phyloP scores from a whole-genome alignment of 2,113 vertebrate species.

The Eulacestoma nigropectus region DNA sequence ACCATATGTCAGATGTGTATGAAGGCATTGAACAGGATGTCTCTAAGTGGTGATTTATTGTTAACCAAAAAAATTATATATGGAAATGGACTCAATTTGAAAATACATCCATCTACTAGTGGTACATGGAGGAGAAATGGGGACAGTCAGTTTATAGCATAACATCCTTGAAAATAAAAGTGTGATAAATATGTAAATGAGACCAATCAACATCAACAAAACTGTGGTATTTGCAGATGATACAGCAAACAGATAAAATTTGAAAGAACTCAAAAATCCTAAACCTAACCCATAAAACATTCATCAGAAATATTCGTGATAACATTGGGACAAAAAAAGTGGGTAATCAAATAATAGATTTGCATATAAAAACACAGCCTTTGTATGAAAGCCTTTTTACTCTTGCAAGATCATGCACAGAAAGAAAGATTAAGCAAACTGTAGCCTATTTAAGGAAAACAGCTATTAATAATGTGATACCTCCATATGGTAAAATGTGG shows the following conservation, averaged over 20 bases:
- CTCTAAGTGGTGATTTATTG: slow-evolving; percentile 61
- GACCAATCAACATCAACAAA: slow-evolving; percentile 69
- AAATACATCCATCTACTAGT: slow-evolving; percentile 50
- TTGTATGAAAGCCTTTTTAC: slow-evolving; percentile 39
- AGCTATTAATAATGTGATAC: slow-evolving; percentile 50
- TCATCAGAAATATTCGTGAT: slow-evolving; percentile 72
- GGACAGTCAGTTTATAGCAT: slow-evolving; percentile 42
- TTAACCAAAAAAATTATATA: slow-evolving; percentile 48
- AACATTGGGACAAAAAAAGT: slow-evolving; percentile 62
- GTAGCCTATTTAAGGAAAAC: slow-evolving; percentile 35
- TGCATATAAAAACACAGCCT: slow-evolving; percentile 67
- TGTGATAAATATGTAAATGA: slow-evolving; percentile 75
- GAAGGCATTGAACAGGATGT: slow-evolving; percentile 16
- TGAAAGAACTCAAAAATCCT: slow-evolving; percentile 68
- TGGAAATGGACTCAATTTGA: slow-evolving; percentile 63
- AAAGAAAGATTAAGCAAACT: slow-evolving; percentile 42
- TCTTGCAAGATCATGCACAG: slow-evolving; percentile 17
- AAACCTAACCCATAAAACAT: slow-evolving; percentile 71
- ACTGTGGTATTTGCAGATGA: slow-evolving; percentile 68
- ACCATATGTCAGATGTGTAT: slow-evolving; percentile 55
- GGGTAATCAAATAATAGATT: slow-evolving; percentile 72
- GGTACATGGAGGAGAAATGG: slow-evolving; percentile 48
- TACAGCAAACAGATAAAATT: slow-evolving; percentile 65
- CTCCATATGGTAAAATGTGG: slow-evolving; percentile 37
- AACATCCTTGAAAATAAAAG: slow-evolving; percentile 67